Percentiles rank a stretch among this genome's conserved stretches.
phyloP scores from a whole-genome alignment of 1,140 invertebrate genomes.

The Macrotrachela quadricornifera region DNA sequence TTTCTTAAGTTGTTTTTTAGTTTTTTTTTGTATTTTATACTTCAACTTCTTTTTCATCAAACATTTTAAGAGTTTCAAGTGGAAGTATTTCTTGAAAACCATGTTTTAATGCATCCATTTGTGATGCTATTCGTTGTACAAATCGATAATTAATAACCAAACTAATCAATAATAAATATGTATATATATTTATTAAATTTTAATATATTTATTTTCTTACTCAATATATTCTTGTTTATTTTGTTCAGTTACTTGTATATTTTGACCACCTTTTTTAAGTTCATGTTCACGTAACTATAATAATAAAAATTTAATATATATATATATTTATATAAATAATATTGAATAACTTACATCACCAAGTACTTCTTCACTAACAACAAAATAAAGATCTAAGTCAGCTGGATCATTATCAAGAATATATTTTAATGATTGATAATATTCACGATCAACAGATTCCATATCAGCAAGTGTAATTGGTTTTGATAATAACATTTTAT shows the following conservation, averaged over 20 bases:
- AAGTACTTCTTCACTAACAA: constrained; percentile 82
- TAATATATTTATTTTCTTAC: constrained; percentile 33
- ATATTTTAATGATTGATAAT: constrained; percentile 89
- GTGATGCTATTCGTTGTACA: constrained; percentile 70
- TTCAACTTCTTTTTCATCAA: constrained; percentile 90
- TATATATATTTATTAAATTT: neutral
- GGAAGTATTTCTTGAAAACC: constrained; percentile 82
- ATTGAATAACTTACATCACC: constrained; percentile 36
- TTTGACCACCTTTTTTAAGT: constrained; percentile 66
- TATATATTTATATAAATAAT: neutral
- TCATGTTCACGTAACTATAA: constrained; percentile 65
- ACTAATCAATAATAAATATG: constrained; percentile 34
- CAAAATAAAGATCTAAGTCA: constrained; percentile 66
- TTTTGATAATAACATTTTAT: constrained; percentile 97
- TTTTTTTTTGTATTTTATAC: constrained; percentile 41
- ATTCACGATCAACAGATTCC: constrained; percentile 91
- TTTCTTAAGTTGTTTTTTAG: constrained; percentile 36
- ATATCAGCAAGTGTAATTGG: constrained; percentile 81
- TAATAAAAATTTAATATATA: constrained; percentile 4
- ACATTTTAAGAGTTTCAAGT: constrained; percentile 70
- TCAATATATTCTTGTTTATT: constrained; percentile 95
- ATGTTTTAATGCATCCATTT: constrained; percentile 84
- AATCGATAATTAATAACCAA: constrained; percentile 91
- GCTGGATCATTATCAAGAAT: constrained; percentile 65
- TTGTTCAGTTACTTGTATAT: constrained; percentile 68